phyloP scores from a whole-genome alignment of 2,797 vertebrate genomes.

The Acipenser oxyrinchus region DNA sequence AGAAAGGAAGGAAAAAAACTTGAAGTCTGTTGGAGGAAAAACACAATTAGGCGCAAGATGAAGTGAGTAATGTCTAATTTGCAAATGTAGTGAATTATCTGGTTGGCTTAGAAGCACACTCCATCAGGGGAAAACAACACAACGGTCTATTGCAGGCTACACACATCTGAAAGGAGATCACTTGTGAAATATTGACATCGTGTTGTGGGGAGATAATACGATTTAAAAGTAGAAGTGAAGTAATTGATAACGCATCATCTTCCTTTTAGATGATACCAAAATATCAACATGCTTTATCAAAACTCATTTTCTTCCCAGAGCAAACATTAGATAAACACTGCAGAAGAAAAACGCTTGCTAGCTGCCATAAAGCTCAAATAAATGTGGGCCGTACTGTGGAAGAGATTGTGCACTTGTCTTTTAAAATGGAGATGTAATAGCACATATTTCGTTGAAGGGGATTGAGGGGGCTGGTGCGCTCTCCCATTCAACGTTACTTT shows the following conservation, averaged over 20 bases:
- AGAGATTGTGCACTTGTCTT: background rate
- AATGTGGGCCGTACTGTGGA: background rate
- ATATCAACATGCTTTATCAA: background rate
- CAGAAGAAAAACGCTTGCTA: slow-evolving; percentile 1
- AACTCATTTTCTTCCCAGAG: background rate
- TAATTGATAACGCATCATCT: background rate
- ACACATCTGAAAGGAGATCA: no score
- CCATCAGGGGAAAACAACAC: no score
- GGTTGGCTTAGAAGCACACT: no score
- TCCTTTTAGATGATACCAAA: background rate
- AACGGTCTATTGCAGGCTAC: no score
- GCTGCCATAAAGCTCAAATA: background rate
- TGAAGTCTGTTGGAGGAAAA: no score
- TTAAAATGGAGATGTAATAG: slow-evolving; percentile 7
- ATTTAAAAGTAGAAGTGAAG: background rate
- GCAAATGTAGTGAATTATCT: no score
- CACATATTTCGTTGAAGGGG: background rate
- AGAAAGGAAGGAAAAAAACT: no score
- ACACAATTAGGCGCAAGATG: no score
- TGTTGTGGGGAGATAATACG: background rate
- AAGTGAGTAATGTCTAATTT: no score
- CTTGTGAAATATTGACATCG: background rate
- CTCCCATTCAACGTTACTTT: slow-evolving; percentile 10
- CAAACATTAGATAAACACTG: background rate
- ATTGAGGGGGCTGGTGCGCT: slow-evolving; percentile 13